Base-by-base conservation (phyloP, 2,797 vertebrate genomes). In the Sarcoramphus papa region DNA sequence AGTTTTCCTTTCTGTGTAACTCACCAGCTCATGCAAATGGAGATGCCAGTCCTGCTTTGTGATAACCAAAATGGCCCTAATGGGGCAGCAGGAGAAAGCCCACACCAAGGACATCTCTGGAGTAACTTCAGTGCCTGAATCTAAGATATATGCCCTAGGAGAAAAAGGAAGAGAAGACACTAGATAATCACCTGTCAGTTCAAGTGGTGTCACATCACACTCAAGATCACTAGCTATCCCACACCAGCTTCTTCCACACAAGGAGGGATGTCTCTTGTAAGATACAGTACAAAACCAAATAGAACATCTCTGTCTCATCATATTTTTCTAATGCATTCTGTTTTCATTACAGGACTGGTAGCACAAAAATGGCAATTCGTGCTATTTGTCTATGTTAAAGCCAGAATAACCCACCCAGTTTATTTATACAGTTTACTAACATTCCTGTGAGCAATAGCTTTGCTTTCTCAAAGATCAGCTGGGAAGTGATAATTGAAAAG, bases 401-500 rank as follows among this genome's bases (percentile, higher is more conserved):
- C 7, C 37, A 73, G 90, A 65, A 11, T 59, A 83, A 76, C 10
- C 19, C 62, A 48, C 30, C 40, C 25, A 10, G 28, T 72, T 85
- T 84, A 74, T 83, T 64, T 80, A 45, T 12, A 33, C 20, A 65
- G 22, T 92, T 96, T 90, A 41, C 40, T 83, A 74, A 76, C 70
- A 64, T 81, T 81, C 24, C 45, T 70, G 43, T 78, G 64, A 93
- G 70, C 60, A 88, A 86, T 62, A 76, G 65, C 33, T 95, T 79
- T 68, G 31, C 30, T 94, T 94, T 88, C 51, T 53, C 88, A 76
- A 87, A 83, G 65, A 81, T 70, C 72, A 83, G 17, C n/a, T 79
- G 51, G 80, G 68, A 92, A 94, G 28, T 31, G 41, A 56, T 92
- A 92, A 96, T 50, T 90, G 87, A 85, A 93, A 93, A 93, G n/a